phyloP scores from a whole-genome alignment of 2,113 vertebrate species.

The Onychorhynchus coronatus region DNA sequence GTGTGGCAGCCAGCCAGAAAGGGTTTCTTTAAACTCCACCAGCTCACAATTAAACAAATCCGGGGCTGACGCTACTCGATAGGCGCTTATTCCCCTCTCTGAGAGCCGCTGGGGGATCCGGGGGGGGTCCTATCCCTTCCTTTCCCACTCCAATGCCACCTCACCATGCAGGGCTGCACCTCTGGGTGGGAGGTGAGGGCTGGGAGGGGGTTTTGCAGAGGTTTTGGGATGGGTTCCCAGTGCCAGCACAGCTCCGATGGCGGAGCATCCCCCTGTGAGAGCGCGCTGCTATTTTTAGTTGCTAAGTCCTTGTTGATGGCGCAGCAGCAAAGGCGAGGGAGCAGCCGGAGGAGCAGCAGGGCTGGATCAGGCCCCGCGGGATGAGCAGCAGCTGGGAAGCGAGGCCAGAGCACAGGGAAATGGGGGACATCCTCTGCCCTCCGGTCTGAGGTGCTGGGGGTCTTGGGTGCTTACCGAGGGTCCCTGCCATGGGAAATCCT shows the following conservation, averaged over 20 bases:
- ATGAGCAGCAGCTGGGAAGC: constrained; percentile 50
- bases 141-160: background rate
- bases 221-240: background rate
- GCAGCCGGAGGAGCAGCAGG: constrained; percentile 31
- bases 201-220: background rate
- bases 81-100: constrained; percentile 50
- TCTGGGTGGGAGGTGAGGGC: background rate
- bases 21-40: constrained; percentile 75
- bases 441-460: accelerated
- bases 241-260: background rate
- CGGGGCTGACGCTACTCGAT: constrained; percentile 55
- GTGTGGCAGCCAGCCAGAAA: constrained; percentile 77
- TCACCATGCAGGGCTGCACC: background rate
- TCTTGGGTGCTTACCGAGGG: background rate
- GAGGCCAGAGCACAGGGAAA: background rate
- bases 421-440: background rate
- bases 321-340: background rate
- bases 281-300: constrained; percentile 33
- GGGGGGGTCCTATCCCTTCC: background rate
- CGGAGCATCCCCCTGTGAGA: background rate
- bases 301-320: constrained; percentile 4
- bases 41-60: constrained; percentile 76
- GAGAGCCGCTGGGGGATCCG: background rate
- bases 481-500: background rate
- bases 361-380: background rate